Evolutionary conservation across 2,888 invertebrate species (phyloP), one percentile per base, ranked within the genome.

Genomic region (Chymomyza amoena): DNA sequence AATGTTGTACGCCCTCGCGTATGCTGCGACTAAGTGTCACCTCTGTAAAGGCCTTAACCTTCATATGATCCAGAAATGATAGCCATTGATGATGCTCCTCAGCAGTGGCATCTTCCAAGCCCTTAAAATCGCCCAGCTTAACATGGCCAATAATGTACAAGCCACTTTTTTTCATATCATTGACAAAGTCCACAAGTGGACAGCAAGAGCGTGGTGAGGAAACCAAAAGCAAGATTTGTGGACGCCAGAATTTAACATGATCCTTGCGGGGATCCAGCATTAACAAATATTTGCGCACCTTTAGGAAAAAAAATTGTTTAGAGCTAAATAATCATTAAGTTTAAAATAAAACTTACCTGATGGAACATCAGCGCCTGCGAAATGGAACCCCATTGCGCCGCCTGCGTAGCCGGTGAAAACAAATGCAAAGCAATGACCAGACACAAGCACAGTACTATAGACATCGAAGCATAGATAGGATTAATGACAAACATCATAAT

Each of bases 321-420:
- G 6, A 15, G 6, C n/a, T 7, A 15, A 13, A 36, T 13, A 2
- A 15, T 20, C 7, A 15, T 16, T 2, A 6, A 61, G 13, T 3
- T 4, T 13, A 13, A 13, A 2, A 45, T 0, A 1, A 6, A 6
- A n/a, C 78, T 76, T 18, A 89, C 90, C 94, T 99, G 98, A 91
- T 99, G 99, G 92, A 99, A 99, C 90, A 99, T 99, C 25, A 99
- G 93, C n/a, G 99, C 99, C 93, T 99, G 99, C 18, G 98, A 98
- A 81, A 99, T 98, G 66, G 98, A 98, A 45, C 99, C 99, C 99
- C 99, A 99, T 78, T 94, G 94, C 36, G 95, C 94, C 13, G 94
- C 94, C 16, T 96, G 96, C 1, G 94, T 93, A 60, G 95, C 95
- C 0, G 98, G 97, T 0, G 98, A 97, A 90, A 96, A 95, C 61